A percentile compares a stretch with the other conserved stretches of the same genome.
phyloP scores from a whole-genome alignment of 2,113 vertebrate species.

The Peromyscus polionotus region DNA sequence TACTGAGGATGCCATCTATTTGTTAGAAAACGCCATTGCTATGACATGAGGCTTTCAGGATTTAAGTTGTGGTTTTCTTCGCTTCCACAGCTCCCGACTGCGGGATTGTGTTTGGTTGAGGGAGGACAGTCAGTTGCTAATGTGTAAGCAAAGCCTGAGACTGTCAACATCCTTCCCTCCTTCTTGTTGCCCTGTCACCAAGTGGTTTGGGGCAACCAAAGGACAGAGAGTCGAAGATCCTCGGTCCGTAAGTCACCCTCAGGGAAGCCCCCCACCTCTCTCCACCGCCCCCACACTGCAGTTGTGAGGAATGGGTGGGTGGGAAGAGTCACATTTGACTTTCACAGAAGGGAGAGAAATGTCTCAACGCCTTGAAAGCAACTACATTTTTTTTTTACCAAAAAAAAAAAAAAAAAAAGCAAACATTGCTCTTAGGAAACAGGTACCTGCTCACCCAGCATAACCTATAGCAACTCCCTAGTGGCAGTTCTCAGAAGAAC shows the following conservation, averaged over 20 bases:
- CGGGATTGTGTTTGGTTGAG: conserved; percentile 30
- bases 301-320: not conserved
- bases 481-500: not conserved
- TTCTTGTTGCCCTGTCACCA: conserved; percentile 78
- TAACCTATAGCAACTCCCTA: not conserved
- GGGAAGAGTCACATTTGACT: not conserved
- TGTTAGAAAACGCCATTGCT: conserved; percentile 46
- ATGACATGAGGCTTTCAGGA: conserved; percentile 24
- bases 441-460: not conserved
- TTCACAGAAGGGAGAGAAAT: not conserved
- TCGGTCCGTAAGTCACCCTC: not conserved
- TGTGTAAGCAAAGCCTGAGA: not conserved
- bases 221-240: not conserved
- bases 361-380: not conserved
- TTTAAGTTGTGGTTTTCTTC: conserved; percentile 67
- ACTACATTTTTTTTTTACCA: not conserved
- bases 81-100: not conserved
- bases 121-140: conserved; percentile 30
- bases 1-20: conserved; percentile 64
- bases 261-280: not conserved
- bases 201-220: conserved; percentile 69
- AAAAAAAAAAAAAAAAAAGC: not conserved
- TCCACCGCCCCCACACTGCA: not conserved
- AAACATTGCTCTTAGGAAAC: not conserved
- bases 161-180: not conserved